Evolutionary conservation across 2,888 invertebrate species (phyloP), one percentile per base, ranked within the genome.

Genomic region (Standfussiana lucernea): DNA sequence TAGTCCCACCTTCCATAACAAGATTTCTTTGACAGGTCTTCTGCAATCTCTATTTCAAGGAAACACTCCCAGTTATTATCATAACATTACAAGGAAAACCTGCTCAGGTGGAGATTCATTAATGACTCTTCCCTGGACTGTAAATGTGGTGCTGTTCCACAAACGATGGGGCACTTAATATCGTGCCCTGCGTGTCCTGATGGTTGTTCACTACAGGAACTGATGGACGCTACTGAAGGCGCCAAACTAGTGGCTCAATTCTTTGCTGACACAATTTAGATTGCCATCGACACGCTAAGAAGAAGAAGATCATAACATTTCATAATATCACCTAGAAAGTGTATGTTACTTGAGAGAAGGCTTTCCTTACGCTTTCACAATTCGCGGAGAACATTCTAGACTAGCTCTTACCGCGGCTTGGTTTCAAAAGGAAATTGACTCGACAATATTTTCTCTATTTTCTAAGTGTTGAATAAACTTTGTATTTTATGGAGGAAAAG

Each of bases 311-410:
- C 64, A 70, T 61, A 59, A 42, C 37, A 59, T 75, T 74, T 75
- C 40, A 53, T 69, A 78, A 72, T 68, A 72, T 69, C 68, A 47
- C 50, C 18, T 72, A 80, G 85, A 84, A 84, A 85, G 62, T 61
- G 37, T 28, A 40, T 15, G 56, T 37, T n/a, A 21, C 24, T 7
- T 24, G 13, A 59, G 73, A 45, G n/a, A 5, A 76, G 40, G 81
- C 77, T 86, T 85, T 86, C 85, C 77, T 81, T 50, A 6, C 72
- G 73, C 87, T 81, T 86, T 85, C 87, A 71, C 81, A 71, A 70
- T 72, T 75, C 68, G 28, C 74, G 32, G 71, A 65, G 71, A 32
- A 84, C 73, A 80, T 84, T 86, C 84, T 83, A 75, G 40, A 73
- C 84, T 72, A 64, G 68, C 79, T 86, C 66, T 72, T 72, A 75